Base-by-base conservation (phyloP, 2,113 vertebrate species). In the Malurus cyaneus region DNA sequence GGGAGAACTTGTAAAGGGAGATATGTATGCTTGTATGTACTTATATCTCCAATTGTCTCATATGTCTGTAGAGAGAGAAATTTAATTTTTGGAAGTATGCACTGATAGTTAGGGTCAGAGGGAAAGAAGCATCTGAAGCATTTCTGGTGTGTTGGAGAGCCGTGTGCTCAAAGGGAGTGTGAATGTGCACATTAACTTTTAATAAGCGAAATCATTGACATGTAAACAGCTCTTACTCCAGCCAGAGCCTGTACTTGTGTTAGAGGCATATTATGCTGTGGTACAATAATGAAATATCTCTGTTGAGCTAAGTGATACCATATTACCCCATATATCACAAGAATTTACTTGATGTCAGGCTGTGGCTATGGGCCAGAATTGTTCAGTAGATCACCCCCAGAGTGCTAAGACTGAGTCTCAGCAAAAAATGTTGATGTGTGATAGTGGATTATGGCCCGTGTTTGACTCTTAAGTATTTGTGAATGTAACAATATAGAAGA, bases 141-240 rank as follows among this genome's bases (percentile, higher is more conserved):
- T 85, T 92, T 90, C 23, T 87, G 46, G 56, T 82, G 50, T 72
- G 42, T 62, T 86, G 92, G 46, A 88, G 69, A 83, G 82, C 88
- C 61, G 46, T 39, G 12, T 73, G 70, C 71, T 46, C 42, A 80
- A 76, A 83, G 74, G 71, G 62, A 62, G 31, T 52, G 59, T 3
- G 3, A 91, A 88, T 47, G 59, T 52, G 86, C 94, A 84, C 56
- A 57, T 91, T 94, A 86, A 95, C 80, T 93, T 96, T 92, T 89
- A 93, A 91, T 89, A 65, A 89, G 80, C 66, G 89, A 91, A 94
- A 85, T 88, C 86, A 61, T 32, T 82, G 84, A 71, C 91, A 78
- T 81, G 83, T 83, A 84, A 94, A 81, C 72, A 86, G 76, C 60
- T 86, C 18, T 65, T 88, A 61, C 54, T 94, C 57, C 56, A 88